phyloP scores from a whole-genome alignment of 2,113 vertebrate species.

The Ardeotis arabs region DNA sequence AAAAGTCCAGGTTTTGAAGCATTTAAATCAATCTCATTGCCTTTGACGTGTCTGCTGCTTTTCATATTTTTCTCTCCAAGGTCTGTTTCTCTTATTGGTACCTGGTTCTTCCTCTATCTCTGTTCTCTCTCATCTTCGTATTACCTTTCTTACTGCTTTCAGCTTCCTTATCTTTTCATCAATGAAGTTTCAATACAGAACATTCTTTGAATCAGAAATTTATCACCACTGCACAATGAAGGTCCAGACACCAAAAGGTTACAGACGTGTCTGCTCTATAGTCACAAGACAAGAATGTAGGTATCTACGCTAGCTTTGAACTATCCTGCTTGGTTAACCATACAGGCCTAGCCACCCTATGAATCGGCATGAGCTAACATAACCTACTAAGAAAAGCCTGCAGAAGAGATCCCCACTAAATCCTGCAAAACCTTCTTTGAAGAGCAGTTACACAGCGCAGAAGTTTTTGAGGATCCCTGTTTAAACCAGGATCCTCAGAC shows the following conservation, averaged over 20 bases:
- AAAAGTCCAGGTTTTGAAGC: background rate
- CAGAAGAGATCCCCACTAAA: rapidly evolving
- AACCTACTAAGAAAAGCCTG: background rate
- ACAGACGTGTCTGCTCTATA: background rate
- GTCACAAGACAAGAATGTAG: background rate
- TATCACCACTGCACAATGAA: background rate
- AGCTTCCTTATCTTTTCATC: background rate
- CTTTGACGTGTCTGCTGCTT: background rate
- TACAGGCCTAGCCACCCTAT: background rate
- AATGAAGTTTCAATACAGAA: background rate
- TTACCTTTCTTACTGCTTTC: background rate
- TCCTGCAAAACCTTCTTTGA: background rate
- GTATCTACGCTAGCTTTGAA: background rate
- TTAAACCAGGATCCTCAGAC: background rate
- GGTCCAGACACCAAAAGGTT: background rate
- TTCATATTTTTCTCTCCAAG: background rate
- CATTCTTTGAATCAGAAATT: background rate
- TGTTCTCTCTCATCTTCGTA: background rate
- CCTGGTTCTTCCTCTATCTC: background rate
- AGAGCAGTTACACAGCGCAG: no score
- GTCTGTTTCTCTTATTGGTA: background rate
- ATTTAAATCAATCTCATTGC: background rate
- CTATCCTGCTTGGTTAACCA: rapidly evolving
- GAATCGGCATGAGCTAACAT: background rate
- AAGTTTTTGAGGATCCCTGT: background rate